Conservation (phyloP, 2,797 vertebrate species). For the Ciconia nigra region DNA sequence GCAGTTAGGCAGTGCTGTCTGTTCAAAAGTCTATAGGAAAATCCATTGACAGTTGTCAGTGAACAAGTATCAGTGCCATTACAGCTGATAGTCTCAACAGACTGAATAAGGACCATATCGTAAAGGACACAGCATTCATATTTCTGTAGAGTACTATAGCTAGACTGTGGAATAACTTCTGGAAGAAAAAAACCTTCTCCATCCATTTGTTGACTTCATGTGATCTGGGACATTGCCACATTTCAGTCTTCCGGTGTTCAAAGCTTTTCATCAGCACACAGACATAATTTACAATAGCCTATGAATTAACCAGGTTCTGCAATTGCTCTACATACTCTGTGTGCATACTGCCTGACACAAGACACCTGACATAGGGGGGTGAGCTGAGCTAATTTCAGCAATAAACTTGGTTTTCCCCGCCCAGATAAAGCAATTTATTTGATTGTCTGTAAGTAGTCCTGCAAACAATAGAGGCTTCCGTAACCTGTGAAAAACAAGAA, state of each 20-base stretch:
- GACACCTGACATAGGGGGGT: not conserved
- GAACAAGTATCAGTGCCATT: not conserved
- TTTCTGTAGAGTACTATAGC: not conserved
- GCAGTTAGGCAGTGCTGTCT: not conserved
- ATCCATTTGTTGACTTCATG: not conserved
- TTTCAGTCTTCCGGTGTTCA: not conserved
- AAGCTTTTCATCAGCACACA: not conserved
- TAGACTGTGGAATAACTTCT: not conserved
- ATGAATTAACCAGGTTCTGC: not conserved
- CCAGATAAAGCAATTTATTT: not conserved
- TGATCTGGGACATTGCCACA: not conserved
- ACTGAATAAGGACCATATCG: not conserved
- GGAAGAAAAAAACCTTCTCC: not conserved
- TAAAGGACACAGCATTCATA: not conserved
- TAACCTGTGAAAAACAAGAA: not conserved
- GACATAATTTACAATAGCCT: not conserved
- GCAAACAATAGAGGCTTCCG: not conserved
- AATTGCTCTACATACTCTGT: not conserved
- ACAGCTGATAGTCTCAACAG: not conserved
- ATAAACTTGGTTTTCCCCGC: not conserved
- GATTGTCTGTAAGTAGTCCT: not conserved
- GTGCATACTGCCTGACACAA: not conserved
- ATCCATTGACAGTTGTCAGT: not conserved
- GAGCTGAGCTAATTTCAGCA: not conserved
- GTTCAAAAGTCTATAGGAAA: not conserved